Base-by-base conservation (phyloP, 2,113 vertebrate species). In the Oryzias melastigma region DNA sequence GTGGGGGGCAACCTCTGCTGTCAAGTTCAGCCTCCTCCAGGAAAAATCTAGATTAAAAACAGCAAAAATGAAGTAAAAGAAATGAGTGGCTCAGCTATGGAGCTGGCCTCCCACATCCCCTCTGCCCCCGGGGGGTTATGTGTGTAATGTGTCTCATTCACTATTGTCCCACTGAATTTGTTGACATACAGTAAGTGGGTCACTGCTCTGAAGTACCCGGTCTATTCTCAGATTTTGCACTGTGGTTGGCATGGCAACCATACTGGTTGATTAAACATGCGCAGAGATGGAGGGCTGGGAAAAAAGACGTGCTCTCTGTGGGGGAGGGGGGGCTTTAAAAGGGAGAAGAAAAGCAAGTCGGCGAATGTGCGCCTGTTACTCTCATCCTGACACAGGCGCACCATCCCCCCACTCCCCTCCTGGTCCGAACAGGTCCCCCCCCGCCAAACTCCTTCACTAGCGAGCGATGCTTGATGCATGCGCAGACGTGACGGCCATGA, bases 111-210 rank as follows among this genome's bases (percentile, higher is more conserved):
- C 27, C 77, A 58, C 63, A 42, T 58, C 60, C 49, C 52, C 59
- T 58, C 17, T 62, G 54, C 73, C 82, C 73, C 7, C 35, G 58
- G 78, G 82, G 67, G 62, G 59, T 82, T 77, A 76, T 89, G 90
- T 88, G 87, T 61, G 73, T 90, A 91, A 93, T 85, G 87, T 89
- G 85, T 87, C 90, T 90, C 87, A 71, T 82, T 93, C 87, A 83
- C 92, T 89, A 90, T 96, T 95, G 93, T 94, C 90, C 91, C 85
- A 81, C 83, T 90, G 91, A 94, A 94, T 95, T 92, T 96, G 94
- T 95, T 97, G 94, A 95, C 93, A 91, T 93, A 92, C 90, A 89
- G 92, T 95, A 98, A 97, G 92, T 98, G 94, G 97, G 95, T 97
- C 96, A 98, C 80, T 72, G 92, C 92, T 92, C 93, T 92, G 91